These are phyloP conservation scores for Cinclus mexicanus DNA, from an alignment of 2,113 vertebrate genomes.

Conservation along the genomic window DNA sequence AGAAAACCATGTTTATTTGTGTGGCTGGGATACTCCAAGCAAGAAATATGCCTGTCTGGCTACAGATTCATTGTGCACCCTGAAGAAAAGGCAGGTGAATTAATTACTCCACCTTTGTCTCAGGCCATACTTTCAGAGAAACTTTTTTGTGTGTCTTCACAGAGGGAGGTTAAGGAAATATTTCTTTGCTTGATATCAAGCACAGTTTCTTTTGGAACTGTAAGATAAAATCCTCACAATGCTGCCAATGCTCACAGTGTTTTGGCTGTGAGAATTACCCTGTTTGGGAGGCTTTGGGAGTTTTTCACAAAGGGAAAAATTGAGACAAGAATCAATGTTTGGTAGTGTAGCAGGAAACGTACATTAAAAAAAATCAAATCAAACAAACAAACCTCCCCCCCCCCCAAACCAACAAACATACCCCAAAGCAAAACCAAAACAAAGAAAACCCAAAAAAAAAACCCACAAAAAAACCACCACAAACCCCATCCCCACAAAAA, in stretches of 20 bases:
- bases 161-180: neutral
- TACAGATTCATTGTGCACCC: neutral
- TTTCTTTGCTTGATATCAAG: neutral
- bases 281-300: neutral
- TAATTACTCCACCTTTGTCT: neutral
- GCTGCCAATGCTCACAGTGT: neutral
- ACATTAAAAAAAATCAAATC: neutral
- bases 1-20: neutral
- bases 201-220: neutral
- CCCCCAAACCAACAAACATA: neutral
- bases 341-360: neutral
- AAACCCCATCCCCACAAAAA: neutral
- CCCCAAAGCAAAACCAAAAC: neutral
- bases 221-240: neutral
- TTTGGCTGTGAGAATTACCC: neutral
- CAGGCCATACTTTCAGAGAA: neutral
- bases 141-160: neutral
- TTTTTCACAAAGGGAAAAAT: neutral
- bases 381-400: neutral
- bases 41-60: neutral
- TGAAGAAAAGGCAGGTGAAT: neutral
- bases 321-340: neutral
- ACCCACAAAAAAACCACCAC: fast-evolving
- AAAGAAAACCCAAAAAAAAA: fast-evolving
- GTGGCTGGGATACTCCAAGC: neutral